Conservation (phyloP, 2,888 invertebrate species). For the Fabriciana adippe region DNA sequence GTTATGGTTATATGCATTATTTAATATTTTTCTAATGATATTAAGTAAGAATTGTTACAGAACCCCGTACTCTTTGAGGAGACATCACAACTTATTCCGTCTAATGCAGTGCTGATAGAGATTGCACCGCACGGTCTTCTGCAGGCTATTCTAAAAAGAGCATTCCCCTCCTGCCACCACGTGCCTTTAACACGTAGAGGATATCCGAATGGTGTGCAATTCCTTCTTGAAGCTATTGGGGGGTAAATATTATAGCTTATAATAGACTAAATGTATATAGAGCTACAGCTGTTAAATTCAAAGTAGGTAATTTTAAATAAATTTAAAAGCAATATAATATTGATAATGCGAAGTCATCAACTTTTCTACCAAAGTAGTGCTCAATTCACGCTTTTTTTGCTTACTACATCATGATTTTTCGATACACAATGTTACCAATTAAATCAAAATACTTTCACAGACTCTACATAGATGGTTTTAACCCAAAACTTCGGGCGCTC, state of each 20-base stretch:
- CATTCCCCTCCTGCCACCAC: slow-evolving; percentile 83
- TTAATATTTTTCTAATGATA: too few relatives aligned
- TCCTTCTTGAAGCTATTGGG: slow-evolving; percentile 84
- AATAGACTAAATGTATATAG: too few relatives aligned
- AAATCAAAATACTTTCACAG: slow-evolving; percentile 61
- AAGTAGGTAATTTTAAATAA: too few relatives aligned
- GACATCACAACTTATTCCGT: slow-evolving; percentile 87
- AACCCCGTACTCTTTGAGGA: slow-evolving; percentile 91
- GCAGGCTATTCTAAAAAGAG: slow-evolving; percentile 80
- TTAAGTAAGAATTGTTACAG: slow-evolving; percentile 56
- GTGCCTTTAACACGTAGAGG: slow-evolving; percentile 88
- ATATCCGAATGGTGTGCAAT: slow-evolving; percentile 81
- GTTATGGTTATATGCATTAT: too few relatives aligned
- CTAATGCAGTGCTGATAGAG: slow-evolving; percentile 91
- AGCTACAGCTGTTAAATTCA: background rate
- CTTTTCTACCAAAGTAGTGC: too few relatives aligned
- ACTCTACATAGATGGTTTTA: slow-evolving; percentile 88
- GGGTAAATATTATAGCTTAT: slow-evolving; percentile 67
- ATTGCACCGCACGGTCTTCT: slow-evolving; percentile 95
- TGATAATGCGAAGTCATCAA: too few relatives aligned
- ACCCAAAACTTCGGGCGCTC: slow-evolving; percentile 85
- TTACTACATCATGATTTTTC: too few relatives aligned
- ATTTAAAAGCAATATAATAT: too few relatives aligned
- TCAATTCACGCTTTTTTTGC: too few relatives aligned
- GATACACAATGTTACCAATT: too few relatives aligned